Base-by-base conservation (phyloP, 2,113 vertebrate genomes). In the Antechinus flavipes region DNA sequence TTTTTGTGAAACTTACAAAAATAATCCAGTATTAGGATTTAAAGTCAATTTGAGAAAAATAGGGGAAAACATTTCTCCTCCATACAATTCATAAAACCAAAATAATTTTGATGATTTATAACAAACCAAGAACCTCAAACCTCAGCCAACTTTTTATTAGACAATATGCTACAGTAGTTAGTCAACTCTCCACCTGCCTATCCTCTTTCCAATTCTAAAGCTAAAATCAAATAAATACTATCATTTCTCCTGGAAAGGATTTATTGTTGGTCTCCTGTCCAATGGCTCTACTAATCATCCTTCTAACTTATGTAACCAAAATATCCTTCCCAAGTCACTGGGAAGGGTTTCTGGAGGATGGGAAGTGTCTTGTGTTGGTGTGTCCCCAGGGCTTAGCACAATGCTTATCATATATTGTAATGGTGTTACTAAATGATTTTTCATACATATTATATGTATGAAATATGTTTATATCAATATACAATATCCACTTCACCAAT, bases 21-120 rank as follows among this genome's bases (percentile, higher is more conserved):
- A 91, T 46, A 93, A 26, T 93, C 93, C 11, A 55, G 93, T 94
- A 94, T 90, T 53, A 30, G 94, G n/a, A 30, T 7, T 6, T 27
- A 12, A 42, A 54, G n/a, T 93, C 91, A 50, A 91, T 9, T 24
- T 94, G 30, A 26, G n/a, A 90, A 46, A 12, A 53, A 26, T 0
- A 16, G 19, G 12, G 95, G 84, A 0, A 35, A 2, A 89, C n/a
- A 47, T 0, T 53, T 93, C 7, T 9, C 93, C 93, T 91, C 55
- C 47, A 58, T 91, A 92, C 9, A 94, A 91, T 91, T 47, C 27
- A 23, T 27, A 50, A 94, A 92, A 90, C 89, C 93, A 52, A 16
- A 61, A 93, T 5, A 4, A 84, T 42, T 84, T 42, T 84, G 68
- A n/a, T 0, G 0, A 84, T 42, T 84, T 84, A 42, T n/a, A 7